Conservation (phyloP, 2,113 vertebrate species). For the Halcyon malimbica region DNA sequence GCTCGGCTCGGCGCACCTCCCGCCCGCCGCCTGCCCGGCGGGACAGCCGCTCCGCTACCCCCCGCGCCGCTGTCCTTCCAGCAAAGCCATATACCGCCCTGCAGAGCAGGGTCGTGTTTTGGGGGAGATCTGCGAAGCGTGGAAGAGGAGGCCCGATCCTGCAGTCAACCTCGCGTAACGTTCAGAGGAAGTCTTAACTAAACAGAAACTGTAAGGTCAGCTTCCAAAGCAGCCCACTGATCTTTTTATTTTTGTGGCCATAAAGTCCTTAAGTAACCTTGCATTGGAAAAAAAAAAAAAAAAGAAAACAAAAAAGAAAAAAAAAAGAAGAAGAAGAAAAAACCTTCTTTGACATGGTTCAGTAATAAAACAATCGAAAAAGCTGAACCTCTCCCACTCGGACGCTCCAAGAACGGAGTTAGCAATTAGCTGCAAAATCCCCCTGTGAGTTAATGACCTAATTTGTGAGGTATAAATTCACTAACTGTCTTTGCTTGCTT, state of each 20-base stretch:
- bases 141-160: not conserved
- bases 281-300: not conserved
- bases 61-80: not conserved
- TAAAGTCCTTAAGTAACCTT: conserved; percentile 45
- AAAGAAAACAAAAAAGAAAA: accelerated
- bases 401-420: not conserved
- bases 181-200: not conserved
- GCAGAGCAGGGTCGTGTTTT: not conserved
- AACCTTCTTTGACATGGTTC: not conserved
- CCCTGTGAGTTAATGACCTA: not conserved
- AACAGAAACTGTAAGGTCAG: not conserved
- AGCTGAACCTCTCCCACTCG: not conserved
- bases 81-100: not conserved
- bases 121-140: not conserved
- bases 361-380: conserved; percentile 24
- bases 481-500: not conserved
- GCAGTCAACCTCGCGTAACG: not conserved
- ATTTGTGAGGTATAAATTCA: conserved; percentile 3
- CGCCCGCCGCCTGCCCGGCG: not conserved
- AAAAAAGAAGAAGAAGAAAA: too few relatives aligned
- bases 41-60: too few relatives aligned
- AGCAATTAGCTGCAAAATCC: conserved; percentile 16
- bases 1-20: not conserved
- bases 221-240: not conserved
- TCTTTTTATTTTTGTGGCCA: not conserved